A percentile compares a stretch with the other conserved stretches of the same genome.
Evolutionary conservation across 2,888 invertebrate species (phyloP).

Genomic region (Trichopria drosophilae): DNA sequence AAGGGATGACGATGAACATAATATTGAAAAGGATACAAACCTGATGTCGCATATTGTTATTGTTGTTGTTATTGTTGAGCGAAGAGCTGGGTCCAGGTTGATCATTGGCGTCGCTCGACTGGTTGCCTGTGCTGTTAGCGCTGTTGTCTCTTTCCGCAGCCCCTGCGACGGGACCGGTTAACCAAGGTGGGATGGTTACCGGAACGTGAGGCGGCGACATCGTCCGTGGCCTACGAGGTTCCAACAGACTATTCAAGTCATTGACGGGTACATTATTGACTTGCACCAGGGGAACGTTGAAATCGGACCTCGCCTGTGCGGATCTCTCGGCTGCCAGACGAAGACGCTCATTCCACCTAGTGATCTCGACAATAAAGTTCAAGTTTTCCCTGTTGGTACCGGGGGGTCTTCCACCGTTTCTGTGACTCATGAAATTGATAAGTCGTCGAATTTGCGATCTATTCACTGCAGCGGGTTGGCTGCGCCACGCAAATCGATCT

Average conservation of each 20-base stretch:
- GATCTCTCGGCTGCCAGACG: too few species aligned
- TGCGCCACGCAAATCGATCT: too few species aligned
- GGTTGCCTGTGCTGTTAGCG: neutral
- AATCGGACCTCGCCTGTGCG: slow-evolving; percentile 31
- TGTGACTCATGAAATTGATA: slow-evolving; percentile 1
- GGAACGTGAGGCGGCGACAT: neutral
- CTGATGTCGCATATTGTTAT: too few species aligned
- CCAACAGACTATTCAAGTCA: slow-evolving; percentile 45
- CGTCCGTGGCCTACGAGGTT: slow-evolving; percentile 21
- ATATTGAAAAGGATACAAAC: too few species aligned
- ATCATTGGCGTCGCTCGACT: slow-evolving; percentile 1
- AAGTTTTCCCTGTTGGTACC: too few species aligned
- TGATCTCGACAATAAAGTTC: too few species aligned
- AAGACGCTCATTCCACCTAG: too few species aligned
- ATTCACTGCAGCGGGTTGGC: too few species aligned
- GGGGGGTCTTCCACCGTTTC: slow-evolving; percentile 3
- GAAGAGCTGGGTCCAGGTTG: slow-evolving; percentile 7
- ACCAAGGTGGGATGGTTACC: neutral
- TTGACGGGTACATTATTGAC: slow-evolving; percentile 65
- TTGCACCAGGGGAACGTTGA: slow-evolving; percentile 63
- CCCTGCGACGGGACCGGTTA: slow-evolving; percentile 2
- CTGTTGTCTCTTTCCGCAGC: slow-evolving; percentile 1
- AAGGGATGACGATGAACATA: too few species aligned
- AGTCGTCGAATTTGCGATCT: too few species aligned
- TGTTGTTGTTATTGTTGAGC: too few species aligned